A percentile compares a stretch with the other conserved stretches of the same genome.
Conservation (phyloP, 2,113 vertebrate species). For the Plotosus lineatus region DNA sequence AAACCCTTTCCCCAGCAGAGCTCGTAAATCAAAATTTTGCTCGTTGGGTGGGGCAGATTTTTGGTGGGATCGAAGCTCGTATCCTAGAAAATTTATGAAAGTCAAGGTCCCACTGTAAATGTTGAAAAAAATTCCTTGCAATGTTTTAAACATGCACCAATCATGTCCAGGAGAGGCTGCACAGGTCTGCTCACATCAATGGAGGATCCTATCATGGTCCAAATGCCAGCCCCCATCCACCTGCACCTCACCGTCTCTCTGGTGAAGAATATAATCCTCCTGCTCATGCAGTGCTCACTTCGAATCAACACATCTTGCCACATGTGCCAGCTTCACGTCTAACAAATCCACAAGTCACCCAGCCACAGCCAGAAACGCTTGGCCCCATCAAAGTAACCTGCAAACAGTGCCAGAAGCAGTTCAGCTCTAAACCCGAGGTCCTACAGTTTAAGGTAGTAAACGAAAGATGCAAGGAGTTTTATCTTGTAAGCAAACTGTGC, state of each 20-base stretch:
- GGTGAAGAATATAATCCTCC: neutral
- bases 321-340: constrained; percentile 24
- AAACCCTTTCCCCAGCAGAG: too few relatives aligned
- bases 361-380: constrained; percentile 55
- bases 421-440: constrained; percentile 85
- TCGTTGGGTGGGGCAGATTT: too few relatives aligned
- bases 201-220: constrained; percentile 6
- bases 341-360: constrained; percentile 14
- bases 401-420: constrained; percentile 84
- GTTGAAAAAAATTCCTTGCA: too few relatives aligned
- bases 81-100: too few relatives aligned
- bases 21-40: too few relatives aligned
- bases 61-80: too few relatives aligned
- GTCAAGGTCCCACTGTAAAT: too few relatives aligned
- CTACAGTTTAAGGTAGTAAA: constrained; percentile 84
- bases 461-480: neutral
- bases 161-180: constrained; percentile 41
- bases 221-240: neutral
- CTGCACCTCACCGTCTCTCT: constrained; percentile 2
- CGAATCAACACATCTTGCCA: neutral
- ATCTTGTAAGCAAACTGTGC: neutral
- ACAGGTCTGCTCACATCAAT: constrained; percentile 54
- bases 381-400: constrained; percentile 78
- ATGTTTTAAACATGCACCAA: too few relatives aligned
- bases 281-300: constrained; percentile 14